A percentile compares a stretch with the other conserved stretches of the same genome.
Evolutionary conservation across 2,797 vertebrate species (phyloP).

Genomic region (Acridotheres tristis): DNA sequence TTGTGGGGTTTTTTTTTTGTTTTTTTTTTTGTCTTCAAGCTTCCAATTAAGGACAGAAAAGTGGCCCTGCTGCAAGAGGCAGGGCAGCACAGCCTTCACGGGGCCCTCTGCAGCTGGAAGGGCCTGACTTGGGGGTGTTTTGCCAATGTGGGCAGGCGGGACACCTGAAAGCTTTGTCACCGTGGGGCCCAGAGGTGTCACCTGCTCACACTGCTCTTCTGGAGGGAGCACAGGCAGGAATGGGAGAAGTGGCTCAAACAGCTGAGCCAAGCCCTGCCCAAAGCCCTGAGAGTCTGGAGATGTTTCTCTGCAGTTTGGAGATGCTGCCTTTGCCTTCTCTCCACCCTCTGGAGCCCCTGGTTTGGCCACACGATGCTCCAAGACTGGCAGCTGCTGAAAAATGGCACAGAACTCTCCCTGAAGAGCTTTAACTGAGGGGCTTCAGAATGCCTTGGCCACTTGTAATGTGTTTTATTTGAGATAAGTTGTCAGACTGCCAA

Average conservation of each 20-base stretch:
- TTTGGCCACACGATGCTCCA: neutral
- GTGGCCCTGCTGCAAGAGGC: neutral
- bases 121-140: neutral
- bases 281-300: neutral
- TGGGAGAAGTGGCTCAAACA: neutral
- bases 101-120: neutral
- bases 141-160: neutral
- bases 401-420: neutral
- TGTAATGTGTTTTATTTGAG: constrained; percentile 11
- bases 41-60: neutral
- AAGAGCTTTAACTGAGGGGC: neutral
- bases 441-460: neutral
- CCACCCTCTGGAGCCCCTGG: neutral
- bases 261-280: neutral
- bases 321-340: neutral
- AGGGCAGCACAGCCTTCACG: neutral
- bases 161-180: neutral
- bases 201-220: neutral
- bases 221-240: neutral
- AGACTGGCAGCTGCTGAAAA: neutral
- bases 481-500: neutral
- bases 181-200: neutral
- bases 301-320: neutral
- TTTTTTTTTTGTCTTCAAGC: neutral
- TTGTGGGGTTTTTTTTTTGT: neutral